Evolutionary conservation across 2,113 vertebrate genomes (phyloP).

Genomic region (Pica pica): DNA sequence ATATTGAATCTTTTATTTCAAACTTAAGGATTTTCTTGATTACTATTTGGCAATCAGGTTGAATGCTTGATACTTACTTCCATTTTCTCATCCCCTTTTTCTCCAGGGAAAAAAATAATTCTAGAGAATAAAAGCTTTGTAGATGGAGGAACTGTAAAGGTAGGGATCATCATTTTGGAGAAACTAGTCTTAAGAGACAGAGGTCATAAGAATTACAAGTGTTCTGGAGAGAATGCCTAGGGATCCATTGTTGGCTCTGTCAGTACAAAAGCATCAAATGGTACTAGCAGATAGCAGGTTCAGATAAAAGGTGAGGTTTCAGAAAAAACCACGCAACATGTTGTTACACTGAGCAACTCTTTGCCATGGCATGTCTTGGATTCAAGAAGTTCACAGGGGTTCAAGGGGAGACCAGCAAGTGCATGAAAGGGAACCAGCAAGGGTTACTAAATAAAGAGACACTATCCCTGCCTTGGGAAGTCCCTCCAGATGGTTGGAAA

Average conservation of each 20-base stretch:
- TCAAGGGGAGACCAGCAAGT: not conserved
- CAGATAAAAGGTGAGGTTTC: not conserved
- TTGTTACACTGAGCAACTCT: not conserved
- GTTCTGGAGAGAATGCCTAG: not conserved
- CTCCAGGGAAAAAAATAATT: not conserved
- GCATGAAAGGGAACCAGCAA: not conserved
- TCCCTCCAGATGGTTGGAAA: not conserved
- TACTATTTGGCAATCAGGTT: not conserved
- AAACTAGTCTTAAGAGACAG: not conserved
- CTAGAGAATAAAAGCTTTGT: not conserved
- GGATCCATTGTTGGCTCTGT: not conserved
- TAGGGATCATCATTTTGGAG: not conserved
- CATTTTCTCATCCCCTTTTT: not conserved
- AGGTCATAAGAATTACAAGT: rapidly evolving
- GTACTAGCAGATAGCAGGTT: not conserved
- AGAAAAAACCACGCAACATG: not conserved
- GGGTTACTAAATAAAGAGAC: not conserved
- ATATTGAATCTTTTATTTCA: not conserved
- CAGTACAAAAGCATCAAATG: not conserved
- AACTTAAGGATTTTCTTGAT: not conserved
- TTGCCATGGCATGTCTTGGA: not conserved
- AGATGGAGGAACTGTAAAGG: not conserved
- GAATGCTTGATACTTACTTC: not conserved
- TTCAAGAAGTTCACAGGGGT: not conserved
- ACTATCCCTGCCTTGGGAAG: not conserved